Conservation (phyloP, 2,797 vertebrate genomes). For the Orestias chungarensis region DNA sequence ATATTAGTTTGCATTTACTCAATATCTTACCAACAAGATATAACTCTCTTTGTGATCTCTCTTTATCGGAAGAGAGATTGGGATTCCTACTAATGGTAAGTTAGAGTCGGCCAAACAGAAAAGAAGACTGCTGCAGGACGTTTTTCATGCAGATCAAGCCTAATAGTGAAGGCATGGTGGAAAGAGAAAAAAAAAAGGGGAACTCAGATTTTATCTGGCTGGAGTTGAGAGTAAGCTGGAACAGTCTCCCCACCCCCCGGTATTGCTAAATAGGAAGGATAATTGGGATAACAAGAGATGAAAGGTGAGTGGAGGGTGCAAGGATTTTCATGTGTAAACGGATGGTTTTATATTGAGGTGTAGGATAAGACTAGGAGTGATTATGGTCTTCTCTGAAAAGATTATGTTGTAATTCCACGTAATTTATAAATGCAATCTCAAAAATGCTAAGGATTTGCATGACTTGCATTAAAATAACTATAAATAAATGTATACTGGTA, state of each 20-base stretch:
- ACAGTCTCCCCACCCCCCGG: background rate
- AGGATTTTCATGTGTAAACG: background rate
- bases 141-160: background rate
- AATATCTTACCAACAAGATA: background rate
- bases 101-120: background rate
- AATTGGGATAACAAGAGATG: background rate
- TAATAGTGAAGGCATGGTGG: background rate
- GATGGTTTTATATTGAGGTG: background rate
- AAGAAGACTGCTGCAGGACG: background rate
- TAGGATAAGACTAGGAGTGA: background rate
- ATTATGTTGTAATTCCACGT: background rate
- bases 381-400: background rate
- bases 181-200: background rate
- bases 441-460: background rate
- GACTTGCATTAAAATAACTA: background rate
- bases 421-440: background rate
- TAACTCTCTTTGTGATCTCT: background rate
- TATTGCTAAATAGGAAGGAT: background rate
- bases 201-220: background rate
- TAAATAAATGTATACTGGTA: background rate
- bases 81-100: background rate
- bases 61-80: slow-evolving; percentile 2
- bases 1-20: background rate
- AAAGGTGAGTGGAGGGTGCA: background rate
- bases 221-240: background rate